Conservation (phyloP, 2,113 vertebrate genomes). For the Tetrax tetrax region DNA sequence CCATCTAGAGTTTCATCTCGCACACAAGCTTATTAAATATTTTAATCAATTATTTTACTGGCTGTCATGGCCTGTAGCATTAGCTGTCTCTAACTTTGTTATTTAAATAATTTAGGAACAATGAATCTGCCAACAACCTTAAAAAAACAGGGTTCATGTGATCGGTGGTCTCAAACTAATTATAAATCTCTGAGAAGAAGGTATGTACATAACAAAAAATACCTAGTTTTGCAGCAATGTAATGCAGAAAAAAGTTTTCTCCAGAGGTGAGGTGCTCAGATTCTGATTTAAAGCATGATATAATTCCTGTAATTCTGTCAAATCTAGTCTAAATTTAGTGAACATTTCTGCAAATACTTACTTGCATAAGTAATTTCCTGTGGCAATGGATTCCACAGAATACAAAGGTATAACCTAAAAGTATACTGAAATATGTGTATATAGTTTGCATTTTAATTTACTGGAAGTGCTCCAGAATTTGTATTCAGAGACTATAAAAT, state of each 20-base stretch:
- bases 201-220: background rate
- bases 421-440: background rate
- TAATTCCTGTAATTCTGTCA: background rate
- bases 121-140: background rate
- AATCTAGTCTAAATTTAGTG: background rate
- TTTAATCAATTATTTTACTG: background rate
- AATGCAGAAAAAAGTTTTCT: background rate
- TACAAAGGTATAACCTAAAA: background rate
- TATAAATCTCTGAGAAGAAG: background rate
- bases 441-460: background rate
- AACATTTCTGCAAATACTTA: background rate
- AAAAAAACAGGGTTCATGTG: background rate
- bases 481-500: background rate
- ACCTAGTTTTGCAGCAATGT: background rate
- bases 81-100: background rate
- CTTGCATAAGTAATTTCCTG: background rate
- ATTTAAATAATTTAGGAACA: background rate
- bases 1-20: constrained; percentile 75
- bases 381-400: background rate
- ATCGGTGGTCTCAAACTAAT: background rate
- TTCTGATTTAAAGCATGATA: background rate
- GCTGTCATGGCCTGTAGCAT: background rate
- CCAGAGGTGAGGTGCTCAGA: background rate
- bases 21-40: constrained; percentile 41
- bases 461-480: background rate